Percentiles rank a stretch among this genome's conserved stretches.
Conservation (phyloP, 2,888 invertebrate genomes). For the Harpalus rubripes region DNA sequence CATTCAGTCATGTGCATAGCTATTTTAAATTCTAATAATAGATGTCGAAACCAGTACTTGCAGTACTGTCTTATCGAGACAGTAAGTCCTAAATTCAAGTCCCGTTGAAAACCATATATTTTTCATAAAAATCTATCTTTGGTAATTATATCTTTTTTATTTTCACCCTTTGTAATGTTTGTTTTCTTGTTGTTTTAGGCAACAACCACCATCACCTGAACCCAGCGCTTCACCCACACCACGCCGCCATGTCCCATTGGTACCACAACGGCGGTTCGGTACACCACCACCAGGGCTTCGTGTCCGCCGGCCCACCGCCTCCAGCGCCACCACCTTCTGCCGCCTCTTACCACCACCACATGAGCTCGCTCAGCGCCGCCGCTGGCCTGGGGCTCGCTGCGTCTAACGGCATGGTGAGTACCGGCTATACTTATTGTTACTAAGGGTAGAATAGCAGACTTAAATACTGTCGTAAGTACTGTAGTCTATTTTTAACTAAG, state of each 20-base stretch:
- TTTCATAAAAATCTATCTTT: no score
- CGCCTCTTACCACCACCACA: constrained; percentile 79
- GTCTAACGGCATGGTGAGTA: constrained; percentile 83
- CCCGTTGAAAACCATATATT: no score
- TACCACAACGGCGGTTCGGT: constrained; percentile 77
- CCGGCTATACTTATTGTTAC: not conserved
- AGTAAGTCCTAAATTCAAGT: no score
- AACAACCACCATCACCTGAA: constrained; percentile 77
- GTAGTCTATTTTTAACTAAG: no score
- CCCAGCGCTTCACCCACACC: constrained; percentile 76
- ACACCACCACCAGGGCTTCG: constrained; percentile 77
- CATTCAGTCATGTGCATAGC: no score
- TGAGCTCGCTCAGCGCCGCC: constrained; percentile 79
- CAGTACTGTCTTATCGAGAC: no score
- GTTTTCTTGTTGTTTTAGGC: constrained; percentile 67
- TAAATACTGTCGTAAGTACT: not conserved
- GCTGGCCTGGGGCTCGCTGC: constrained; percentile 80
- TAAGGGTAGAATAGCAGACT: not conserved
- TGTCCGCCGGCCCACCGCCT: constrained; percentile 76
- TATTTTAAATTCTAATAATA: no score
- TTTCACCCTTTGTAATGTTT: not conserved
- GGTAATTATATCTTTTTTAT: no score
- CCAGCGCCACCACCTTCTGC: constrained; percentile 76
- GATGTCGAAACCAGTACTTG: no score
- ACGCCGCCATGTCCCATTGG: constrained; percentile 81